Base-by-base conservation (phyloP, 1,140 invertebrate genomes). In the Bombus impatiens region DNA sequence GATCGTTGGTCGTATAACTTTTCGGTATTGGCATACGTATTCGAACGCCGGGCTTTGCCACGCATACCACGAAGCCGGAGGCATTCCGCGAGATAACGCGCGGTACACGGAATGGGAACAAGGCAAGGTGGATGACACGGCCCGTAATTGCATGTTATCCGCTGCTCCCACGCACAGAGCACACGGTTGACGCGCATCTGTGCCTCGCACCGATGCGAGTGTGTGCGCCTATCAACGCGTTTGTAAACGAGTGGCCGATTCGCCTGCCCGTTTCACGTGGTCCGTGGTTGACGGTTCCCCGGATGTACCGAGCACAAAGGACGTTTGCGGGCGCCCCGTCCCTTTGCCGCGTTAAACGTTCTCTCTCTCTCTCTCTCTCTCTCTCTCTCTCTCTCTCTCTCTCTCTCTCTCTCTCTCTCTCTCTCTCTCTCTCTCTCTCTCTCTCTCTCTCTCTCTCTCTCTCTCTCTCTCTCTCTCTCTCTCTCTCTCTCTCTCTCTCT, bases 81-180 rank as follows among this genome's bases (percentile, higher is more conserved):
- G 93, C 92, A 93, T 92, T 92, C 89, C 90, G 91, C 90, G 93
- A 93, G 94, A 94, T 93, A 94, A 93, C 92, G 91, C 91, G 90
- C 88, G 88, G 88, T 89, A 86, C 84, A 86, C 79, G 92, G 92
- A 93, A 93, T 90, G 91, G 91, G 89, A 94, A 92, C 93, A 93
- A 94, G 93, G 93, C 92, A 94, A 94, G 92, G 93, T 92, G 86
- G 94, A 94, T 94, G 94, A 94, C 94, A 94, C 92, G 93, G 93
- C 91, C 93, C 93, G 93, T 94, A 94, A 94, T 94, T 94, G 94
- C 94, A 94, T 94, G 93, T 94, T 94, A 94, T 92, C 92, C 92
- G 90, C 88, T 91, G 90, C 89, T 84, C 86, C 91, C 89, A 87
- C 83, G 87, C 87, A 88, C 85, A 84, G 86, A 86, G 79, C 87